phyloP scores from a whole-genome alignment of 2,888 invertebrate species.

The Protophormia terraenovae region DNA sequence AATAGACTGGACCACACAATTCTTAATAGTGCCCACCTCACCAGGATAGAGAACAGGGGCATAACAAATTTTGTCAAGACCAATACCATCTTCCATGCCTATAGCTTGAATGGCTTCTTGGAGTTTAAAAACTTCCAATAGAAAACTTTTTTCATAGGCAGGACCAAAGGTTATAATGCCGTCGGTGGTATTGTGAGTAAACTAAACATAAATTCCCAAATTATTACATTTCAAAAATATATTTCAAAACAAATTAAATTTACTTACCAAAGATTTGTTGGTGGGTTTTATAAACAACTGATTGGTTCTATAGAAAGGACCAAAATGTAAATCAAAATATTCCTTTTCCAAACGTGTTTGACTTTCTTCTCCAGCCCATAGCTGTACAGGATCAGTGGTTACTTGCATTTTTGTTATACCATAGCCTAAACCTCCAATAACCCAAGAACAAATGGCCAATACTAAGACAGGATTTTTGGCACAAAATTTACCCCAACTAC shows the following conservation, averaged over 20 bases:
- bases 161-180: constrained; percentile 86
- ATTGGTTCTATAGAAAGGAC: constrained; percentile 93
- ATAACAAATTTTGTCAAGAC: constrained; percentile 89
- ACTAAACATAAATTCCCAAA: constrained; percentile 68
- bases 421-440: constrained; percentile 83
- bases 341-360: constrained; percentile 91
- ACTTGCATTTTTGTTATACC: constrained; percentile 87
- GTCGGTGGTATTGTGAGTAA: constrained; percentile 79
- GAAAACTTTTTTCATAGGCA: constrained; percentile 89
- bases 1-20: constrained; percentile 92
- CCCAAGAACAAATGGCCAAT: constrained; percentile 85
- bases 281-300: constrained; percentile 91
- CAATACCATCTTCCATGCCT: constrained; percentile 83
- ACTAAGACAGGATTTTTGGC: constrained; percentile 86
- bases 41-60: constrained; percentile 89
- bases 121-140: constrained; percentile 87
- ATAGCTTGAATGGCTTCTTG: constrained; percentile 86
- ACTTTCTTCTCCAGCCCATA: constrained; percentile 94
- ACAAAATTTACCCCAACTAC: constrained; percentile 83
- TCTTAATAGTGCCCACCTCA: constrained; percentile 82
- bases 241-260: background rate
- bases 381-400: constrained; percentile 93
- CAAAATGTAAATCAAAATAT: constrained; percentile 93
- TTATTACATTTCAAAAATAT: background rate
- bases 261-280: constrained; percentile 79